Percentiles rank a stretch among this genome's conserved stretches.
Conservation (phyloP, 2,113 vertebrate species). For the Martes martes region DNA sequence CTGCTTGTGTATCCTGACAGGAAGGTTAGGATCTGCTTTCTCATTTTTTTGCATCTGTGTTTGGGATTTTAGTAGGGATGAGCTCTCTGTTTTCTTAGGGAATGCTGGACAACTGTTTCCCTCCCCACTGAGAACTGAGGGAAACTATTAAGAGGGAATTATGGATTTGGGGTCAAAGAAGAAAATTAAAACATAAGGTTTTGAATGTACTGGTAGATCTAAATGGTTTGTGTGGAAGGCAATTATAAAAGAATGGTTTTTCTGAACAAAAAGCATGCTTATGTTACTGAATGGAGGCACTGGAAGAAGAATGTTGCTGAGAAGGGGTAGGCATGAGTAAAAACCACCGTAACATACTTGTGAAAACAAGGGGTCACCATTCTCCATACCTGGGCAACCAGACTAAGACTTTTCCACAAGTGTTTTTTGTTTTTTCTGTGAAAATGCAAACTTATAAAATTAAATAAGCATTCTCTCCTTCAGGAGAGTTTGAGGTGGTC, state of each 20-base stretch:
- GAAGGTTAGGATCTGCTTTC: not conserved
- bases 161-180: not conserved
- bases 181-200: not conserved
- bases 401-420: not conserved
- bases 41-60: not conserved
- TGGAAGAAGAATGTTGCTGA: not conserved
- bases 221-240: not conserved
- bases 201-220: not conserved
- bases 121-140: not conserved
- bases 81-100: not conserved
- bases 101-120: not conserved
- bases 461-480: not conserved
- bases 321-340: not conserved
- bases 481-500: not conserved
- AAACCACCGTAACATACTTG: not conserved
- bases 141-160: not conserved
- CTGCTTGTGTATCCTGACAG: not conserved
- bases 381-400: not conserved
- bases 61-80: not conserved
- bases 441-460: not conserved
- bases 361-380: not conserved
- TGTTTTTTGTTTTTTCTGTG: not conserved
- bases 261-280: not conserved
- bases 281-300: not conserved
- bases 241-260: not conserved